Evolutionary conservation across 2,888 invertebrate genomes (phyloP), one percentile per base, ranked within the genome.

Genomic region (Ornithoptera alexandrae): DNA sequence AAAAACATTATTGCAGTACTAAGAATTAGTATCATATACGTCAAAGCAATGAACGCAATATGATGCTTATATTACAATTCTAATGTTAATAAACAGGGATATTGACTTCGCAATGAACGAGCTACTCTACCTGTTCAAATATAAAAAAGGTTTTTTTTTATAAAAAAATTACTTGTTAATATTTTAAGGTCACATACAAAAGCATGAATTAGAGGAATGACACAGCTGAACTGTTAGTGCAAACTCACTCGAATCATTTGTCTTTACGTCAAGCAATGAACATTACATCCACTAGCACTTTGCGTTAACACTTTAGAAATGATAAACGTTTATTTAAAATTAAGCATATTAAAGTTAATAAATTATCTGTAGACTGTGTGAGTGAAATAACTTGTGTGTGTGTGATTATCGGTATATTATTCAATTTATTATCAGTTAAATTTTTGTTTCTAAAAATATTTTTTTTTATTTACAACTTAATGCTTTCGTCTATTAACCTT

Each of bases 161-260:
- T n/a, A 1, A 17, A 50, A 50, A 50, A 22, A 30, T 30, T 30
- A 18, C 8, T n/a, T 53, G 53, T 53, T 50, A 53, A 59, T 65
- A 10, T 46, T 22, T 46, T 42, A 24, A 1, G 12, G 22, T 24
- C n/a, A 65, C 20, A 53, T 53, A 67, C 61, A 42, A 18, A 42
- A 57, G 42, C 22, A 24, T 53, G 39, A 67, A 67, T 67, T 67
- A 62, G 56, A 67, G 57, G 62, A 36, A 67, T 67, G 67, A 67
- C 62, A 42, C 42, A n/a, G 62, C 67, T 42, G 24, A 62, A 62
- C 42, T 30, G 57, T 62, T 62, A 24, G 17, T 57, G 67, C 62
- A 12, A 24, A 57, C 18, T 67, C 62, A 67, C 42, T 39, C 6
- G 15, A 57, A 56, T 67, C 57, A 67, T 67, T 67, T 62, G 15